phyloP scores from a whole-genome alignment of 2,113 vertebrate genomes.

The Cephalopholis sonnerati region DNA sequence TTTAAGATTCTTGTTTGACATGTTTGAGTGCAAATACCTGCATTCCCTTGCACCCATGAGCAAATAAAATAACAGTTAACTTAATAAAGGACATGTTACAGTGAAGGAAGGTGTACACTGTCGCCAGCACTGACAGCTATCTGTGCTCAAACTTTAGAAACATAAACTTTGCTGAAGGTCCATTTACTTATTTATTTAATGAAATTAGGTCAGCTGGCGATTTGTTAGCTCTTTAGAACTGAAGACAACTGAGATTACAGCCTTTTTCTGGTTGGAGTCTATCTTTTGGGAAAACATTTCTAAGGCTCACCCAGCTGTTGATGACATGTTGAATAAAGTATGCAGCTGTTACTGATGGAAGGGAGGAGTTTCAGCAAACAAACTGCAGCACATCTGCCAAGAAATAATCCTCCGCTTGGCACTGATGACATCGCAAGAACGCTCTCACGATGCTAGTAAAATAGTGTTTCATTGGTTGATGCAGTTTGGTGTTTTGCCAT shows the following conservation, averaged over 20 bases:
- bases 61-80: neutral
- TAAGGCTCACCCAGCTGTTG: slow-evolving; percentile 69
- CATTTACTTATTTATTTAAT: neutral
- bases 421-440: neutral
- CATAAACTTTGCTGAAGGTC: neutral
- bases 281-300: slow-evolving; percentile 35
- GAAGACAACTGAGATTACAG: neutral
- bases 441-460: neutral
- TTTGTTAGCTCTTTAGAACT: neutral
- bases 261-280: slow-evolving; percentile 9
- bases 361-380: slow-evolving; percentile 55
- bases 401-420: slow-evolving; percentile 26
- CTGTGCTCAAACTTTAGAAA: neutral
- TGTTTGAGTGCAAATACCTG: neutral
- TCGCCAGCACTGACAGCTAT: neutral
- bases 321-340: slow-evolving; percentile 74
- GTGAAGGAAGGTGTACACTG: neutral
- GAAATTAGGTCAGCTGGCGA: slow-evolving; percentile 34
- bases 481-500: slow-evolving; percentile 15
- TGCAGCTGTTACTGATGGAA: slow-evolving; percentile 59
- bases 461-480: neutral
- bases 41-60: no score
- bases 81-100: neutral
- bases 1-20: neutral
- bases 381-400: slow-evolving; percentile 46